A percentile compares a stretch with the other conserved stretches of the same genome.
Evolutionary conservation across 2,888 invertebrate species (phyloP).

Genomic region (Gonocerus acuteangulatus): DNA sequence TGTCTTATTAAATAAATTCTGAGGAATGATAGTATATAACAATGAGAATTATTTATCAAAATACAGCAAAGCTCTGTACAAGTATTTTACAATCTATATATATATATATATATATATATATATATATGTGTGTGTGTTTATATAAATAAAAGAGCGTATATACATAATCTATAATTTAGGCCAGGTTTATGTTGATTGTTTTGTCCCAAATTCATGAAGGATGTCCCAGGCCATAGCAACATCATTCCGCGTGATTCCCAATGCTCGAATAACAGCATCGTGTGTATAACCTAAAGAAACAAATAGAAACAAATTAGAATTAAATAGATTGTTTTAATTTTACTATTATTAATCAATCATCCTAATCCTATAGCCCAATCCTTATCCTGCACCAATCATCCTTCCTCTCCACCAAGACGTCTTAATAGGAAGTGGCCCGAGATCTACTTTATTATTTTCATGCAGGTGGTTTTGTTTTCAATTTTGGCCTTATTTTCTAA

Average conservation of each 20-base stretch:
- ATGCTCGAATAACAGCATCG: conserved; percentile 81
- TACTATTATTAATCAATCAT: too few species aligned
- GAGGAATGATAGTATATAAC: neutral
- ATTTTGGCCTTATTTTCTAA: too few species aligned
- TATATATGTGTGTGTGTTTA: neutral
- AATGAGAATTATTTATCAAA: neutral
- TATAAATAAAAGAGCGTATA: neutral
- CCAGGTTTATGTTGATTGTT: conserved; percentile 41
- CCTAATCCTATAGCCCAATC: too few species aligned
- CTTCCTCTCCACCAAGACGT: too few species aligned
- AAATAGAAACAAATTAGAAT: neutral
- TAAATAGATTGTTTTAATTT: neutral
- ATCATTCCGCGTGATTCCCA: conserved; percentile 88
- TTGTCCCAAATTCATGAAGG: conserved; percentile 78
- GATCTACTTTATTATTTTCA: too few species aligned
- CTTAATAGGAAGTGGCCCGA: too few species aligned
- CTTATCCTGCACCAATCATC: too few species aligned
- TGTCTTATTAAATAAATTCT: neutral
- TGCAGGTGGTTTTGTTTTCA: too few species aligned
- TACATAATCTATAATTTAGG: neutral
- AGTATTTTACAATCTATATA: neutral
- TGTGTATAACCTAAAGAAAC: conserved; percentile 60
- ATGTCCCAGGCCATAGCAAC: conserved; percentile 94
- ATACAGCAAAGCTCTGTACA: conserved; percentile 11
- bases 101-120: neutral